A percentile compares a stretch with the other conserved stretches of the same genome.
These are phyloP conservation scores for Montipora capricornis DNA, from an alignment of 64 coral and sea anemone genomes.

Conservation along the genomic window DNA sequence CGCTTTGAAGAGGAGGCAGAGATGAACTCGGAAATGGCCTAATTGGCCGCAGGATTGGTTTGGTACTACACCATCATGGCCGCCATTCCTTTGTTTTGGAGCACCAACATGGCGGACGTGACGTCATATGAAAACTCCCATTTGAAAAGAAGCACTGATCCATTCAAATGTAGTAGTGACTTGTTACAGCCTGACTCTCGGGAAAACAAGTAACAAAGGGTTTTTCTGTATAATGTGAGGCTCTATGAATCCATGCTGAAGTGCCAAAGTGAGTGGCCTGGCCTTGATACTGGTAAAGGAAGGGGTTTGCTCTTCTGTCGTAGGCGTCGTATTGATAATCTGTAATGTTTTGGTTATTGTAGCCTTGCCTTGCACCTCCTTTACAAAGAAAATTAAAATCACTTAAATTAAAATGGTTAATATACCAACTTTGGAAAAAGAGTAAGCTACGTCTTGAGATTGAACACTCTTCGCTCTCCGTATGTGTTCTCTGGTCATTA, in stretches of 20 bases:
- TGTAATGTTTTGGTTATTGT: neutral
- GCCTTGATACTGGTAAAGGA: neutral
- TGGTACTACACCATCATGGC: too few species aligned
- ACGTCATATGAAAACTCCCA: too few species aligned
- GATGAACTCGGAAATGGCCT: too few species aligned
- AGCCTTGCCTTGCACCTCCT: neutral
- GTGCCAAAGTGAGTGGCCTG: constrained; percentile 1
- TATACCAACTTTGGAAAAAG: too few species aligned
- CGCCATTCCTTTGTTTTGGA: too few species aligned
- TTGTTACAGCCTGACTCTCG: neutral
- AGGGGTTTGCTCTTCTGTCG: neutral
- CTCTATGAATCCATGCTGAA: constrained; percentile 21
- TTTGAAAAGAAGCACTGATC: too few species aligned
- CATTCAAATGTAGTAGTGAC: constrained; percentile 5
- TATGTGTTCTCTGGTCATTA: too few species aligned
- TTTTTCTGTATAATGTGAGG: neutral
- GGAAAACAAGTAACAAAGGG: neutral
- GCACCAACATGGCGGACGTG: too few species aligned
- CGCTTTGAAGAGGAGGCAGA: too few species aligned
- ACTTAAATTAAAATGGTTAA: too few species aligned
- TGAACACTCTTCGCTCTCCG: neutral
- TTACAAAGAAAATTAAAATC: neutral
- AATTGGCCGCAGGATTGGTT: too few species aligned
- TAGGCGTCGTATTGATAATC: neutral
- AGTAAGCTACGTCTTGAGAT: too few species aligned